Percentiles rank a stretch among this genome's conserved stretches.
Conservation (phyloP, 2,113 vertebrate genomes). For the Psephotus haematonotus region DNA sequence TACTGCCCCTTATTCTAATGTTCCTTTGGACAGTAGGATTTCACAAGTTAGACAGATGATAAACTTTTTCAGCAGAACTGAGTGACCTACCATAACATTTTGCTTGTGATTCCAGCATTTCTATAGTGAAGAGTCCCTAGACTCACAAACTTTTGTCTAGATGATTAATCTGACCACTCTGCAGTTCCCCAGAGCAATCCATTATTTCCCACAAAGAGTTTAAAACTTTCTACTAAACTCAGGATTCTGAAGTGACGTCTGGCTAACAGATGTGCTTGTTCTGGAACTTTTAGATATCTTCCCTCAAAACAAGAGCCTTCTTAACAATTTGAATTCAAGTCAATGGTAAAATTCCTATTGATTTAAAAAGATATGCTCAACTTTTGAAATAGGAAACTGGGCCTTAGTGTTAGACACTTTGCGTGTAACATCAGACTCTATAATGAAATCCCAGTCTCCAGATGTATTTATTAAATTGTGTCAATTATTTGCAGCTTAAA, state of each 20-base stretch:
- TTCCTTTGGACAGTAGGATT: constrained; percentile 39
- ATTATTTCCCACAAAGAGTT: constrained; percentile 44
- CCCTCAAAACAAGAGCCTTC: constrained; percentile 6
- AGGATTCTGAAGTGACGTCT: constrained; percentile 35
- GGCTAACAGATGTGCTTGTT: constrained; percentile 37
- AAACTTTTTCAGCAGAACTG: constrained; percentile 3
- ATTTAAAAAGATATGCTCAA: background rate
- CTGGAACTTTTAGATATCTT: constrained; percentile 17
- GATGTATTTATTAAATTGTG: background rate
- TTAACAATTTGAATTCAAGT: constrained; percentile 11
- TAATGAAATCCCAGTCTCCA: background rate
- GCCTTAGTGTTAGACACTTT: background rate
- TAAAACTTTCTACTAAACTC: constrained; percentile 43
- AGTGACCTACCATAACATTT: constrained; percentile 32
- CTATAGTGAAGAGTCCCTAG: constrained; percentile 41
- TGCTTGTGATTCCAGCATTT: constrained; percentile 56
- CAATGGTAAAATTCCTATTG: background rate
- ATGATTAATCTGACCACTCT: constrained; percentile 64
- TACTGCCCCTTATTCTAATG: background rate
- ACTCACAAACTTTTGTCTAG: constrained; percentile 58
- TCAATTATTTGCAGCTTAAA: background rate
- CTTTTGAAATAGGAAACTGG: background rate
- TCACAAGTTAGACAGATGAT: constrained; percentile 41
- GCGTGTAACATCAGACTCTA: background rate
- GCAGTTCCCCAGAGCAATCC: constrained; percentile 45